Conservation (phyloP, 2,113 vertebrate species). For the Ardeotis arabs region DNA sequence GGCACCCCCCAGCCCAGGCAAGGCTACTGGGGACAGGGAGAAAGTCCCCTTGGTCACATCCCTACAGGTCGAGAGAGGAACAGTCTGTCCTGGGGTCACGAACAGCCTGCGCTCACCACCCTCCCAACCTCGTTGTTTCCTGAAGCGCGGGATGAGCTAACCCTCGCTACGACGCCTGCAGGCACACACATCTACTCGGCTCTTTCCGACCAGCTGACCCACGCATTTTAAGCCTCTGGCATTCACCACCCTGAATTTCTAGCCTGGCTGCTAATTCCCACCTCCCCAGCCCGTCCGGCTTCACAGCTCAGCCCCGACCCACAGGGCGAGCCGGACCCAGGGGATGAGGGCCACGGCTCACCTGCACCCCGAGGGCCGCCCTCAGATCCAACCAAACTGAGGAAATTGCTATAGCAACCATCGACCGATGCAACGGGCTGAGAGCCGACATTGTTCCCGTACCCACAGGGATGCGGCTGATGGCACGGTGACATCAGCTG, state of each 20-base stretch:
- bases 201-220: accelerated
- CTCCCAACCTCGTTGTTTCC: neutral
- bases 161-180: neutral
- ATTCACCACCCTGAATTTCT: neutral
- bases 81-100: neutral
- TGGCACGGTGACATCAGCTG: constrained; percentile 16
- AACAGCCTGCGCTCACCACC: neutral
- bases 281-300: neutral
- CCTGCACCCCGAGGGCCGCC: neutral
- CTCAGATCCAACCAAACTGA: neutral
- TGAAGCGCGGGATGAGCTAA: neutral
- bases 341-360: neutral
- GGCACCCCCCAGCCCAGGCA: neutral
- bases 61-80: neutral
- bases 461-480: neutral
- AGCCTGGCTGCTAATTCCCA: accelerated
- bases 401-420: neutral
- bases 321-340: accelerated
- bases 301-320: neutral
- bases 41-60: neutral
- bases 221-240: neutral
- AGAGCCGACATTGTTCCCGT: neutral
- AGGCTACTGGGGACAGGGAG: neutral
- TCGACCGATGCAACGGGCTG: neutral
- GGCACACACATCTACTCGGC: neutral